Base-by-base conservation (phyloP, 2,113 vertebrate species). In the Cyanocitta stelleri region DNA sequence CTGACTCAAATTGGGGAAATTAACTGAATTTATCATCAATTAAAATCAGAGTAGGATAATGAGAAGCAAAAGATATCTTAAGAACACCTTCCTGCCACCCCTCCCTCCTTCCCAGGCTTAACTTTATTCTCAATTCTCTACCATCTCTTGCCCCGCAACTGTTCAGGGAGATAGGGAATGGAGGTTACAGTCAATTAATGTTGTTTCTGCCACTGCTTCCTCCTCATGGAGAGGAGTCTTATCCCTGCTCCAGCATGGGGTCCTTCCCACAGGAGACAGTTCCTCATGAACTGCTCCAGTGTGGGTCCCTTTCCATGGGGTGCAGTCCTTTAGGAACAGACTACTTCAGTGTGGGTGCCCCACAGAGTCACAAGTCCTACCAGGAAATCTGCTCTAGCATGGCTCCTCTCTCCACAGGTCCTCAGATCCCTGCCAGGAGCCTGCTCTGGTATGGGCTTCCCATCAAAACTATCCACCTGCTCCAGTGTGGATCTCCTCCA, bases 121-220 rank as follows among this genome's bases (percentile, higher is more conserved):
- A 26, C 3, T 41, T 49, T 63, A 26, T 63, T 87, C 30, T 16
- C 11, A 24, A 2, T 62, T 48, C 56, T 55, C 11, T 63, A 63
- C 13, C 4, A n/a, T 10, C 29, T 62, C 20, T 41, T n/a, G 9
- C 19, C n/a, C n/a, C 11, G n/a, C 20, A 55, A 7, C 20, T 54
- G 29, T 24, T 61, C n/a, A 55, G 16, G 9, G 24, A 41, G 41
- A 48, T 6, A 2, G 13, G 24, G 11, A 63, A 54, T 54, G 21
- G 27, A 10, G 22, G 13, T 54, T 54, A 37, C 0, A 0, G 48
- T 39, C 29, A 78, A 39, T 55, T 63, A 2, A 48, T 46, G 16
- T 37, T 68, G 9, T 55, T 55, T 63, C 41, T 71, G 24, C 44
- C 30, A 55, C 12, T 63, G 13, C 24, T 71, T 79, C 41, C 11